Percentiles rank a stretch among this genome's conserved stretches.
Evolutionary conservation across 2,888 invertebrate species (phyloP).

Genomic region (Caenorhabditis sp.): DNA sequence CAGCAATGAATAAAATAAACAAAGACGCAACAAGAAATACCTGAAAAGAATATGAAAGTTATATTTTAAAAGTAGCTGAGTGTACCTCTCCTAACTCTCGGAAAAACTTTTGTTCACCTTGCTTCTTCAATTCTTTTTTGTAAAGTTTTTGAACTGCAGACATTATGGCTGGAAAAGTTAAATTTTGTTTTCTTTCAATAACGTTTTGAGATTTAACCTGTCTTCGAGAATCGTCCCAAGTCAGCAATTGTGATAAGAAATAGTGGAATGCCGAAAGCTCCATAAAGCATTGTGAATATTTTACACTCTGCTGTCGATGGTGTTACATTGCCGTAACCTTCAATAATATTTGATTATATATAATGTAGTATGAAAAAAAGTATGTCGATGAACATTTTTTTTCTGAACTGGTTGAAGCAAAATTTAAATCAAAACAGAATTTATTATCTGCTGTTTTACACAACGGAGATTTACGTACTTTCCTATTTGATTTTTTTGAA

Average conservation of each 20-base stretch:
- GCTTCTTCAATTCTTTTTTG: slow-evolving; percentile 64
- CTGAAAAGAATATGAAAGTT: slow-evolving; percentile 35
- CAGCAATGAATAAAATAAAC: slow-evolving; percentile 64
- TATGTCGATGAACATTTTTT: not conserved
- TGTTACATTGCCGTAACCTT: slow-evolving; percentile 68
- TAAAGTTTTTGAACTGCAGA: slow-evolving; percentile 56
- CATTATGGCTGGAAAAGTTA: slow-evolving; percentile 60
- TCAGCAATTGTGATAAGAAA: slow-evolving; percentile 69
- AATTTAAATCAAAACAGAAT: too few relatives aligned
- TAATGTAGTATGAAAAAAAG: too few relatives aligned
- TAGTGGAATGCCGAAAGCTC: slow-evolving; percentile 67
- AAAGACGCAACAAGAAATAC: slow-evolving; percentile 63
- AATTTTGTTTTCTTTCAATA: not conserved
- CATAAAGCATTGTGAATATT: slow-evolving; percentile 67
- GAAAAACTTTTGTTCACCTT: slow-evolving; percentile 61
- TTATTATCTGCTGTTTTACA: too few relatives aligned
- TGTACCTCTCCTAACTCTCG: slow-evolving; percentile 65
- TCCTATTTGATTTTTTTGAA: too few relatives aligned
- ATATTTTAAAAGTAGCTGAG: not conserved
- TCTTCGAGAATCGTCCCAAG: slow-evolving; percentile 59
- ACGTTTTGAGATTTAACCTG: slow-evolving; percentile 18
- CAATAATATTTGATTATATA: too few relatives aligned
- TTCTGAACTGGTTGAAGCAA: not conserved
- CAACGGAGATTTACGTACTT: too few relatives aligned
- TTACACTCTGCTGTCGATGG: slow-evolving; percentile 63